Evolutionary conservation across 2,888 invertebrate species (phyloP), one percentile per base, ranked within the genome.

Genomic region (Mimas tiliae): DNA sequence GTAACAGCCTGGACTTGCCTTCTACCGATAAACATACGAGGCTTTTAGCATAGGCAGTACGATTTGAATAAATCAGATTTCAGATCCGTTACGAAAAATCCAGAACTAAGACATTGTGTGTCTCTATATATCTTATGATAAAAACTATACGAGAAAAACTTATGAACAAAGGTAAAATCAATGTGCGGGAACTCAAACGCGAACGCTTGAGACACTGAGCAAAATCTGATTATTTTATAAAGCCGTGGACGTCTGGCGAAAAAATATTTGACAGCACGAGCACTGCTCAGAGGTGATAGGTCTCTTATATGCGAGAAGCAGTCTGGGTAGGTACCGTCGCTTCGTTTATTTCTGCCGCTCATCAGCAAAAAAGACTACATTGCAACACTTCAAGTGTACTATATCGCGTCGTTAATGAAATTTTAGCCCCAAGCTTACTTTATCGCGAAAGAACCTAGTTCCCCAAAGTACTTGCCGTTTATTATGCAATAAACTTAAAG

Each of bases 401-500:
- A 34, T 38, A 55, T 9, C n/a, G n/a, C n/a, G n/a, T n/a, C 16
- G 58, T 58, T 42, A 58, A 58, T 11, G 58, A 42, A 58, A 58
- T 42, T 58, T 58, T 19, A 55, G 16, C 4, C 55, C 16, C 55
- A 38, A 34, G 63, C 62, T 45, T 38, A 34, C n/a, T 53, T 68
- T 68, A 68, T 68, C 64, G 62, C 52, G 52, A 53, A 65, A 67
- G 50, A 58, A 67, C 63, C 63, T 42, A 66, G 63, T 58, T 68
- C 58, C 55, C 19, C 33, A 21, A 38, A 50, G 21, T 38, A 51
- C 63, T 63, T 19, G 12, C 51, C 58, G 73, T 78, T 78, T 78
- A 77, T 76, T 74, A 76, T 75, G 72, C 74, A 73, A 73, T 74
- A 72, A 74, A 71, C 73, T 76, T 72, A 72, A 72, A 76, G 73